phyloP scores from a whole-genome alignment of 37 sponge, comb jelly and placozoan genomes.

The Mnemiopsis leidyi region DNA sequence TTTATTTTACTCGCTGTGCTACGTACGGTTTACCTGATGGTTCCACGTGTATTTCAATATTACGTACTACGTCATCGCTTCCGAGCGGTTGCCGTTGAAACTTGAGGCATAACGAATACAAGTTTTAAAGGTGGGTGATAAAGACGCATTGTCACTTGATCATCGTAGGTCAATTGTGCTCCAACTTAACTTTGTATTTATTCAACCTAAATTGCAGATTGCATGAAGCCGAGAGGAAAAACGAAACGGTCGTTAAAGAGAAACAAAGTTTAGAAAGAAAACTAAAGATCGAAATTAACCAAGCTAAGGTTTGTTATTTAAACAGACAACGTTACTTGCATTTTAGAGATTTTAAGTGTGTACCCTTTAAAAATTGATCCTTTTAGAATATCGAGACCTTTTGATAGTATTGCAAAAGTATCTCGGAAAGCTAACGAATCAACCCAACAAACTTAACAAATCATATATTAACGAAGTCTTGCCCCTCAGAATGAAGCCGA shows the following conservation, averaged over 20 bases:
- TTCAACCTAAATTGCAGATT: background rate
- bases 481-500: slow-evolving; percentile 4
- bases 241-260: slow-evolving; percentile 36
- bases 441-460: too few relatives aligned
- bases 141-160: background rate
- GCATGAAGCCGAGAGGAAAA: slow-evolving; percentile 52
- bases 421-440: too few relatives aligned
- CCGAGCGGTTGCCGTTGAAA: background rate
- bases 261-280: slow-evolving; percentile 33
- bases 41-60: too few relatives aligned
- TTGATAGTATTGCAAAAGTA: too few relatives aligned
- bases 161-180: background rate
- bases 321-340: too few relatives aligned
- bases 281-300: slow-evolving; percentile 37
- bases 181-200: too few relatives aligned
- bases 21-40: background rate
- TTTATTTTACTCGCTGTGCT: too few relatives aligned
- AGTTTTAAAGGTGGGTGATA: background rate
- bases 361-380: too few relatives aligned
- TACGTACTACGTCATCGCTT: too few relatives aligned
- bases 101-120: background rate
- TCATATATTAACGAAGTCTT: background rate
- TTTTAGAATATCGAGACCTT: too few relatives aligned
- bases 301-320: slow-evolving; percentile 31
- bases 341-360: too few relatives aligned